These are phyloP conservation scores for Siphlonurus alternatus DNA, from an alignment of 2,888 invertebrate genomes.

Conservation along the genomic window DNA sequence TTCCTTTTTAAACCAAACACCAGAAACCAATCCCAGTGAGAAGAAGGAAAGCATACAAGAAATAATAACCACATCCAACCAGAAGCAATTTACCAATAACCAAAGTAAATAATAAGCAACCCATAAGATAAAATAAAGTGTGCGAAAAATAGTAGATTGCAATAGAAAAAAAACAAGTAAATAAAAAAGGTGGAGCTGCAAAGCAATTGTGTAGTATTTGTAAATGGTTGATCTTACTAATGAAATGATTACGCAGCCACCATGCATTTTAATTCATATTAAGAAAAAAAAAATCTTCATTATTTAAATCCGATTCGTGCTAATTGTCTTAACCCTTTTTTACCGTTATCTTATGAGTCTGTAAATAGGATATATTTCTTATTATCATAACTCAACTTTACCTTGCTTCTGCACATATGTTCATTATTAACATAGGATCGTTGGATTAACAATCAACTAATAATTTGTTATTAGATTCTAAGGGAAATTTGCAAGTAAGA, in stretches of 20 bases:
- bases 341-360: not conserved
- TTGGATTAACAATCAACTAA: not conserved
- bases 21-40: no score
- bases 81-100: not conserved
- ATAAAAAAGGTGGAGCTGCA: not conserved
- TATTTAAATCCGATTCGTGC: not conserved
- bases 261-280: conserved; percentile 11
- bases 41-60: no score
- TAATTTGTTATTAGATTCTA: no score
- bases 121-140: not conserved
- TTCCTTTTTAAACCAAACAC: no score
- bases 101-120: conserved; percentile 17
- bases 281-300: no score
- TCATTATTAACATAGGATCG: not conserved
- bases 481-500: no score
- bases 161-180: no score
- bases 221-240: conserved; percentile 35
- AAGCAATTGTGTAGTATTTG: conserved; percentile 4
- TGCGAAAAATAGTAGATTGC: not conserved
- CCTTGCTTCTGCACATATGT: not conserved
- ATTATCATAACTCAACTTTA: not conserved
- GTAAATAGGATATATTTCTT: no score
- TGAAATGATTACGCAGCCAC: conserved; percentile 21
- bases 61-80: not conserved
- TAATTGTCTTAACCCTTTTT: not conserved